Evolutionary conservation across 2,797 vertebrate species (phyloP).

Genomic region (Malurus leucopterus): DNA sequence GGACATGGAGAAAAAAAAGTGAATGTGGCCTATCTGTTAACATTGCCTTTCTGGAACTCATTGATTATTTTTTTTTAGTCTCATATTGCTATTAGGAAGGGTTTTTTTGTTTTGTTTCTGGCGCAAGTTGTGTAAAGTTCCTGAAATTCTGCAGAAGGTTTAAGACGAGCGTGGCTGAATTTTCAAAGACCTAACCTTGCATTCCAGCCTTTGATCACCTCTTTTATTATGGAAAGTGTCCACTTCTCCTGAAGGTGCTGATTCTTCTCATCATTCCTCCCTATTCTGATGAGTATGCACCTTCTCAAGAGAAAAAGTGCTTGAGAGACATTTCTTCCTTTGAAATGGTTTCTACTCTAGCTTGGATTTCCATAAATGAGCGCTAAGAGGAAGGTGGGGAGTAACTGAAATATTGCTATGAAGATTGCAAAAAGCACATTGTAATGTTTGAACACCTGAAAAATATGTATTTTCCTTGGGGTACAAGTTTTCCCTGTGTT

Average conservation of each 20-base stretch:
- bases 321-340: neutral
- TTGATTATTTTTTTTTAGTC: neutral
- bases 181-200: neutral
- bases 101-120: neutral
- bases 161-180: neutral
- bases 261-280: neutral
- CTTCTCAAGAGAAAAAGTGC: neutral
- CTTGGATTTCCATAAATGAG: slow-evolving; percentile 22
- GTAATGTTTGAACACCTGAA: neutral
- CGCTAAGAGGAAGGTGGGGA: neutral
- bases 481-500: neutral
- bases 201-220: neutral
- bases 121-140: neutral
- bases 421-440: neutral
- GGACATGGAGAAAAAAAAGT: neutral
- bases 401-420: neutral
- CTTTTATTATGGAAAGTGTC: neutral
- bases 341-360: neutral
- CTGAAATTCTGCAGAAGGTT: neutral
- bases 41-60: neutral
- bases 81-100: neutral
- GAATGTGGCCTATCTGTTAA: neutral
- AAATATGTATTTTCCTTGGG: neutral
- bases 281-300: neutral
- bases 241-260: slow-evolving; percentile 11